Base-by-base conservation (phyloP, 2,888 invertebrate genomes). In the Cistogaster globosa region DNA sequence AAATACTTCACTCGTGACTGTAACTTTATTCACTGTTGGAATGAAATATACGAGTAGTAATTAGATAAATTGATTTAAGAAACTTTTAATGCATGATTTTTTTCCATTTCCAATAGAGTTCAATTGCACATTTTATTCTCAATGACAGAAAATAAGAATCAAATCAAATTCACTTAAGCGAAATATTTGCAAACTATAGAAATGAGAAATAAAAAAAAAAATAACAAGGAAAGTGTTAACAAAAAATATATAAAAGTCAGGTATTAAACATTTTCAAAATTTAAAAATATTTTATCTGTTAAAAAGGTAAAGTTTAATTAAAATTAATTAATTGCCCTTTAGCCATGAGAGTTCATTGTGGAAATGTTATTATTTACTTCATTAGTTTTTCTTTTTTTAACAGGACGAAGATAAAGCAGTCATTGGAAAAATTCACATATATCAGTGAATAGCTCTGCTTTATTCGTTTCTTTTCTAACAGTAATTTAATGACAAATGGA, bases 11-110 rank as follows among this genome's bases (percentile, higher is more conserved):
- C 14, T 48, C 26, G 53, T 14, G 32, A 20, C 62, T 38, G 62
- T 8, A 51, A 74, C 53, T 62, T 48, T 45, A 76, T 7, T 48
- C 68, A 65, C 12, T 42, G 38, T 57, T 45, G 48, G 7, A 71
- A 36, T 71, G 63, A 53, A 77, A 76, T 71, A 32, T 20, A 22
- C 55, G 68, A 68, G n/a, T 16, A 74, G 62, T 82, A 83, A 83
- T 83, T 83, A 77, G 51, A 83, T 71, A 71, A 83, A 83, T 77
- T 77, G 65, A 83, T 83, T 83, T 71, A 65, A 83, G 58, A 71
- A 83, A 80, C 65, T 76, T 71, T 82, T 76, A 71, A 71, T 71
- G 57, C 71, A 67, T 60, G 58, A 63, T n/a, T 77, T 83, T 76
- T 63, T 5, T 32, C 32, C 32, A 32, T 74, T 67, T 68, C 45